Base-by-base conservation (phyloP, 2,113 vertebrate genomes). In the Marcusenius ussheri region DNA sequence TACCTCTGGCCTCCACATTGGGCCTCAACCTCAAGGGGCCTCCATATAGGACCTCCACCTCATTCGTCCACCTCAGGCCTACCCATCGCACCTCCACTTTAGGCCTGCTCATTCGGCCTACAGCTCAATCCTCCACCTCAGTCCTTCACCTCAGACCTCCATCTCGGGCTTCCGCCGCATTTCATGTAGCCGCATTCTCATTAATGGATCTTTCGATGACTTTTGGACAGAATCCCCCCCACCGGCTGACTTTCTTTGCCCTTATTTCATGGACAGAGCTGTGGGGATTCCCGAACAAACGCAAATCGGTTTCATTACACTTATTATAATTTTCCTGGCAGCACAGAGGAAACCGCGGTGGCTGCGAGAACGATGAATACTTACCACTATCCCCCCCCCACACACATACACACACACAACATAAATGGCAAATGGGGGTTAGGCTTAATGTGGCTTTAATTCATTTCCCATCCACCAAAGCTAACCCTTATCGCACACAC, bases 131-230 rank as follows among this genome's bases (percentile, higher is more conserved):
- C 58, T 62, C 7, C 58, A 62, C 24, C 24, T 62, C 24, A 62
- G 24, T 62, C 56, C 21, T 62, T n/a, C 21, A 62, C 21, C 56
- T 62, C 24, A 9, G 58, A n/a, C 21, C 58, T 62, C 62, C 62
- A 0, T 11, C n/a, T 31, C 3, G 10, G 62, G 62, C 62, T 27
- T 92, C 91, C 91, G 92, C 89, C 92, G 58, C 90, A 88, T 91
- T 91, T 51, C 90, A 91, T 66, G 89, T 89, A 83, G 53, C 53
- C 88, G n/a, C 49, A 62, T 86, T 89, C 89, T 91, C 90, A 91
- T 92, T 92, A 92, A 92, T 90, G 91, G 91, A 88, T 89, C 91
- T 92, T 91, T 90, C 27, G 87, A 42, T 92, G 92, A 92, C 92
- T 93, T 91, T 93, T 92, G 53, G 90, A 90, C 87, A 53, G 35